Percentiles rank a stretch among this genome's conserved stretches.
phyloP scores from a whole-genome alignment of 2,888 invertebrate species.

The Nycteola revayana region DNA sequence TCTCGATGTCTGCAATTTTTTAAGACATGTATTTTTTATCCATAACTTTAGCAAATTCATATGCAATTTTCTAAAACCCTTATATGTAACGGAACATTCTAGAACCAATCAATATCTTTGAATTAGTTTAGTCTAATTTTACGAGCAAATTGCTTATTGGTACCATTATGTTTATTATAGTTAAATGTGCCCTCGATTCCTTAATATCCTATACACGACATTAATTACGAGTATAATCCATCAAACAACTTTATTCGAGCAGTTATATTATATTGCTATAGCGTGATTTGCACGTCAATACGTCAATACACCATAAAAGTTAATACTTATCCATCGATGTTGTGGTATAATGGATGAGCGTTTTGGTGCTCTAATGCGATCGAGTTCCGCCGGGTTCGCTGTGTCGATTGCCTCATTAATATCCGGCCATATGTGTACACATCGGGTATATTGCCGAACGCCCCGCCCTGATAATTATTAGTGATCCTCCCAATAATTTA shows the following conservation, averaged over 20 bases:
- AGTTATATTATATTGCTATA: conserved; percentile 14
- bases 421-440: conserved; percentile 56
- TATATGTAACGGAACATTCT: too few relatives aligned
- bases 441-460: conserved; percentile 32
- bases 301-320: conserved; percentile 40
- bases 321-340: conserved; percentile 39
- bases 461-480: conserved; percentile 45
- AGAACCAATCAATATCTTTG: too few relatives aligned
- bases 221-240: conserved; percentile 28
- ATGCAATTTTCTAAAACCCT: too few relatives aligned
- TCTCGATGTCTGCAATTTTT: too few relatives aligned
- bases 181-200: conserved; percentile 24
- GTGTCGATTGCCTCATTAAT: conserved; percentile 68
- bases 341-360: conserved; percentile 54
- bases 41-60: too few relatives aligned
- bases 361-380: conserved; percentile 48
- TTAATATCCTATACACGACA: conserved; percentile 15
- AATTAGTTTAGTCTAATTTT: too few relatives aligned
- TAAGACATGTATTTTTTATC: too few relatives aligned
- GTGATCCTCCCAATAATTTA: conserved; percentile 32
- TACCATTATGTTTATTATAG: too few relatives aligned
- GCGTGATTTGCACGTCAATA: conserved; percentile 17
- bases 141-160: too few relatives aligned
- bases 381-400: conserved; percentile 44
- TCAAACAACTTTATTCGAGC: conserved; percentile 28